A percentile compares a stretch with the other conserved stretches of the same genome.
Conservation (phyloP, 2,113 vertebrate species). For the Columba livia region DNA sequence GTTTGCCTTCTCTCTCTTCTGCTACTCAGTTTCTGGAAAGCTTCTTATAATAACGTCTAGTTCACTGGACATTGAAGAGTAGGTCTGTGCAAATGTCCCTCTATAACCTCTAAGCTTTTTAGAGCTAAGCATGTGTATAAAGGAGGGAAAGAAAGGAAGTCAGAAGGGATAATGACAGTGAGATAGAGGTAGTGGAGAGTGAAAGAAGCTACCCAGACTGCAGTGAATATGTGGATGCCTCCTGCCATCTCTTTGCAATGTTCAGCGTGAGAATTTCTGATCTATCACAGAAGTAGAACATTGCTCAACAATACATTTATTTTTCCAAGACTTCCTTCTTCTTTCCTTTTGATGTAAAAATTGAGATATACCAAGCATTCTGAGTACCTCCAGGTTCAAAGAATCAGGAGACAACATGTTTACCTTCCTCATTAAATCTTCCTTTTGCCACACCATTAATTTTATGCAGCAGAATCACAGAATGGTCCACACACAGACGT, state of each 20-base stretch:
- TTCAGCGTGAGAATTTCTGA: background rate
- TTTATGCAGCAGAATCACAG: background rate
- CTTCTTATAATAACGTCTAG: background rate
- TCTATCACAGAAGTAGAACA: background rate
- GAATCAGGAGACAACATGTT: background rate
- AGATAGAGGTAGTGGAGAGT: background rate
- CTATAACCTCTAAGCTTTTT: background rate
- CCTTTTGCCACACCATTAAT: background rate
- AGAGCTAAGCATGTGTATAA: background rate
- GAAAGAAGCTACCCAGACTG: background rate
- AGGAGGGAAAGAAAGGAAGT: background rate
- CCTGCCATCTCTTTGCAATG: background rate
- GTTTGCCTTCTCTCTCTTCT: background rate
- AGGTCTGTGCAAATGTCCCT: background rate
- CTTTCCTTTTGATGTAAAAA: slow-evolving; percentile 8
- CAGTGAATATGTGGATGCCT: background rate
- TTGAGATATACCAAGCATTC: background rate
- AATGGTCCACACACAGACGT: too few relatives aligned
- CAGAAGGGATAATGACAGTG: background rate
- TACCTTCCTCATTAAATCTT: background rate
- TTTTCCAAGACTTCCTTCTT: background rate
- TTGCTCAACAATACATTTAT: background rate
- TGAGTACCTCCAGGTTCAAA: background rate
- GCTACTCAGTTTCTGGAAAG: background rate
- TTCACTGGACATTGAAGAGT: background rate